Base-by-base conservation (phyloP, 2,888 invertebrate genomes). In the Cantharis nigra region DNA sequence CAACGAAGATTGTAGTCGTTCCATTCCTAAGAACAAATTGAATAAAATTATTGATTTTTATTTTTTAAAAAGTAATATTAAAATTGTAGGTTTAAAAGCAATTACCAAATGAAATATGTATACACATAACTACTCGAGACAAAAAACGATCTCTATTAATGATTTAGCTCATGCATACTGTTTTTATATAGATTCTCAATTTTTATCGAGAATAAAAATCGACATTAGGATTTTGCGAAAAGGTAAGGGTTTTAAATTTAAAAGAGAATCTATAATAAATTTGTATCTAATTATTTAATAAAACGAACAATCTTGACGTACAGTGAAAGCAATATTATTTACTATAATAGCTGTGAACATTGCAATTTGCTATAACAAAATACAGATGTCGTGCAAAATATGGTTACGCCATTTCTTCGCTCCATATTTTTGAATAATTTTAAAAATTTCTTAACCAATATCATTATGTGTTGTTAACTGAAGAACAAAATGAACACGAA, bases 1-100 rank as follows among this genome's bases (percentile, higher is more conserved):
- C 99, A 99, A 86, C 95, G 92, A 85, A 99, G 92, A 90, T 98
- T 98, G 91, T 97, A 97, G 90, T 98, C 99, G 87, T 94, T 96
- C 99, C 99, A 99, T 91, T 97, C 97, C 98, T 98, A 91, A 26
- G 65, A 64, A 75, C 63, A 74, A 71, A 74, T 62, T 49, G 20
- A 67, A 63, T 20, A 26, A 26, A 62, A 49, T 71, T 62, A 72
- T 72, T 63, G 10, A 7, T 49, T n/a, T n/a, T 49, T n/a, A n/a
- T 9, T 49, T 7, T 49, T 49, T 49, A 2, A 2, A n/a, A 49
- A 30, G 9, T 20, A 20, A 3, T 49, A n/a, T 49, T n/a, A 7
- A n/a, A 49, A 49, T 49, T 49, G 49, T 49, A 49, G 49, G 49
- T 49, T n/a, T n/a, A 49, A 49, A 49, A 49, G 49, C 49, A 49